Conservation (phyloP, 2,113 vertebrate species). For the Xenopus laevis region DNA sequence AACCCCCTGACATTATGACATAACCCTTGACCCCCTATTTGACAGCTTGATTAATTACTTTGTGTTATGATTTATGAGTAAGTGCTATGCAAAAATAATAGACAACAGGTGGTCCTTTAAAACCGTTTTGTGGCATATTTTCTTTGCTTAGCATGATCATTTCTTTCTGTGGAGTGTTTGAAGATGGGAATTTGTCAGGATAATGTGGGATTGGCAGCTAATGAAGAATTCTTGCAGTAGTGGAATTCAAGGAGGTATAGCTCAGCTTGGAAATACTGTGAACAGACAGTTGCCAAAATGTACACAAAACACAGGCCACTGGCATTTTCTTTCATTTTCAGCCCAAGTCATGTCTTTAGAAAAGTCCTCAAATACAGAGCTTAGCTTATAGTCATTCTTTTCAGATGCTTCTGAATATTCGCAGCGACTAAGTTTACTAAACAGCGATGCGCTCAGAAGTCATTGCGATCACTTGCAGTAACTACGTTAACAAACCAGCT, state of each 20-base stretch:
- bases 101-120: constrained; percentile 98
- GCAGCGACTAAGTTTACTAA: no score
- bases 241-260: constrained; percentile 56
- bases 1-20: constrained; percentile 91
- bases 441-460: no score
- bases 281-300: constrained; percentile 60
- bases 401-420: no score
- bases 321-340: constrained; percentile 65
- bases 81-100: constrained; percentile 99
- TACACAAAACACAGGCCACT: constrained; percentile 62
- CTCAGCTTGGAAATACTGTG: constrained; percentile 52
- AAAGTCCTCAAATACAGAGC: constrained; percentile 77
- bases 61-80: constrained; percentile 99
- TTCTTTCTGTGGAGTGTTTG: constrained; percentile 50
- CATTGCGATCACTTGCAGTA: no score
- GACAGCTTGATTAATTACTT: constrained; percentile 99
- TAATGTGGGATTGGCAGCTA: constrained; percentile 71
- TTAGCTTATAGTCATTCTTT: constrained; percentile 60
- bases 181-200: constrained; percentile 66
- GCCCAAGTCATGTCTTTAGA: constrained; percentile 77
- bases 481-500: no score
- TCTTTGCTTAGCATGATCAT: constrained; percentile 75
- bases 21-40: constrained; percentile 93
- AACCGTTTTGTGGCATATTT: constrained; percentile 80
- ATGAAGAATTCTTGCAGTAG: constrained; percentile 56